These are phyloP conservation scores for Diuraphis noxia DNA, from an alignment of 1,140 invertebrate species.

Conservation along the genomic window DNA sequence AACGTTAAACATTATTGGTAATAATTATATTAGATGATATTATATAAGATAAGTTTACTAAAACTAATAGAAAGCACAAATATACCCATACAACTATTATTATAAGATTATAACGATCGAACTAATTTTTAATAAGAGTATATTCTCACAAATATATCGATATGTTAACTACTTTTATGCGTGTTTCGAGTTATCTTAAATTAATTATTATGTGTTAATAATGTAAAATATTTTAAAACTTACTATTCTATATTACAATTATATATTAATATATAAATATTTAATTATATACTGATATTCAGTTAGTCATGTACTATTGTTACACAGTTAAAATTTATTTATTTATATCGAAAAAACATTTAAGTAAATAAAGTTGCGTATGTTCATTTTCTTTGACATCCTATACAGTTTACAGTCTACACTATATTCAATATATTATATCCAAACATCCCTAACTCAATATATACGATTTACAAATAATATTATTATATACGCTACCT, in stretches of 20 bases:
- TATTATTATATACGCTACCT: too few relatives aligned
- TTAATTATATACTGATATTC: constrained; percentile 7
- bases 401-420: neutral
- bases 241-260: constrained; percentile 23
- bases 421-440: neutral
- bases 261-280: constrained; percentile 27
- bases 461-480: too few relatives aligned
- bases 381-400: neutral
- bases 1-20: neutral
- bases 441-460: neutral
- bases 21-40: neutral
- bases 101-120: too few relatives aligned
- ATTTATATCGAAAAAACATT: constrained; percentile 31
- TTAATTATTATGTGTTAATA: constrained; percentile 33
- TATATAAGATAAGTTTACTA: neutral
- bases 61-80: neutral
- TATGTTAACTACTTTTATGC: constrained; percentile 33
- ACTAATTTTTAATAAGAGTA: constrained; percentile 5
- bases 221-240: constrained; percentile 27
- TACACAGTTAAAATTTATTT: constrained; percentile 33
- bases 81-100: neutral
- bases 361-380: neutral
- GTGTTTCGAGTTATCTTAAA: constrained; percentile 12
- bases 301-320: constrained; percentile 24
- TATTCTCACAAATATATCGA: neutral